These are phyloP conservation scores for Parnassius glacialis DNA, from an alignment of 2,888 invertebrate species.

Conservation along the genomic window DNA sequence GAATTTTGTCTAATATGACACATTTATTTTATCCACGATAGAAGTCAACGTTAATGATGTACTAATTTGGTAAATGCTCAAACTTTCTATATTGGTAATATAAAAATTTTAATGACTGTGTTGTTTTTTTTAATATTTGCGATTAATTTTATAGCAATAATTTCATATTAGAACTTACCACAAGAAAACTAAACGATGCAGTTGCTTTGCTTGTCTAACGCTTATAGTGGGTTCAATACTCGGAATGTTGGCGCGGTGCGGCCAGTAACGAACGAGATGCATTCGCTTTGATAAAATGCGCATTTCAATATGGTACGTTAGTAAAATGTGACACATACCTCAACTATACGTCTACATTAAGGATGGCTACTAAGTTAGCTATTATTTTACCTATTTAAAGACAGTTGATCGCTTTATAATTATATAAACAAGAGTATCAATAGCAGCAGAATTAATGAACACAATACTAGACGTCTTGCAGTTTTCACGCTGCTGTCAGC, in stretches of 20 bases:
- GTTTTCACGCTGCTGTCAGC: no score
- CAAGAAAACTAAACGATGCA: neutral
- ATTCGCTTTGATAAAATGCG: slow-evolving; percentile 62
- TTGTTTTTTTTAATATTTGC: neutral
- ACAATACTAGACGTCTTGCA: no score
- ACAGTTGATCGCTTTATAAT: no score
- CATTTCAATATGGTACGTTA: slow-evolving; percentile 55
- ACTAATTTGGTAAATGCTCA: no score
- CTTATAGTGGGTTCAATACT: slow-evolving; percentile 72
- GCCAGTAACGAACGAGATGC: slow-evolving; percentile 75
- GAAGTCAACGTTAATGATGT: no score
- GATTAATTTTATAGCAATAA: neutral
- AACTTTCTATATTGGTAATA: neutral
- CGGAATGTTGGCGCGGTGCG: slow-evolving; percentile 37
- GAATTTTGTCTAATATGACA: no score
- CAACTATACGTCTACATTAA: slow-evolving; percentile 6
- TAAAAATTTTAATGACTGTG: neutral
- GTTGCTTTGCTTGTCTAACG: slow-evolving; percentile 52
- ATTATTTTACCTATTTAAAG: no score
- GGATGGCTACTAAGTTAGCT: neutral
- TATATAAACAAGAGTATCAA: no score
- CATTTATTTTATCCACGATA: no score
- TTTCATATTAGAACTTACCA: neutral
- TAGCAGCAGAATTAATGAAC: no score
- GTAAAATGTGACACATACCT: slow-evolving; percentile 20